Conservation (phyloP, 2,113 vertebrate species). For the Butorides virescens region DNA sequence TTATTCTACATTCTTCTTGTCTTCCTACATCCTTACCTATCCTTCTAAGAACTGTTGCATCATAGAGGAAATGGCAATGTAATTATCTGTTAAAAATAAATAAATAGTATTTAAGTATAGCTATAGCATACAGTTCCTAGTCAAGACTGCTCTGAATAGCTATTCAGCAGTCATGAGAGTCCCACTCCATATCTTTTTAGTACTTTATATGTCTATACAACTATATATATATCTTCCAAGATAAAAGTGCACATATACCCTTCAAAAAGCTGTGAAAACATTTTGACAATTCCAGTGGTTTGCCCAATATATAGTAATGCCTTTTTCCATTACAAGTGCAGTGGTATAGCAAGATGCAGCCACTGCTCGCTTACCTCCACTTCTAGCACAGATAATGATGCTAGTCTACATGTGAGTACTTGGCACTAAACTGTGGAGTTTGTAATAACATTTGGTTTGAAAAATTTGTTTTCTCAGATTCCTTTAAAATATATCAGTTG, state of each 20-base stretch:
- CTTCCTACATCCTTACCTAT: background rate
- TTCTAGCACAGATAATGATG: background rate
- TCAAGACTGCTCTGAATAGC: background rate
- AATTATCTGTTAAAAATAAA: background rate
- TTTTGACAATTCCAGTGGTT: background rate
- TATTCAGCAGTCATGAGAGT: background rate
- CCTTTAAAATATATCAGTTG: background rate
- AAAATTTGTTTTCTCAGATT: background rate
- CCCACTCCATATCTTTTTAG: background rate
- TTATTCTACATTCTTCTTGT: background rate
- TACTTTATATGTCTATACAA: background rate
- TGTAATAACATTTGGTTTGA: background rate
- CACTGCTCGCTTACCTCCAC: background rate
- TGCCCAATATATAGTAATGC: background rate
- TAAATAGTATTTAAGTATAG: background rate
- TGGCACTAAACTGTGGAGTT: background rate
- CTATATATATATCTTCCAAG: background rate
- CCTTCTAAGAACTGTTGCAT: background rate
- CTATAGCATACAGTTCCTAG: background rate
- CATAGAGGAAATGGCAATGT: background rate
- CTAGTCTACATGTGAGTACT: background rate
- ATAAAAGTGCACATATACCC: background rate
- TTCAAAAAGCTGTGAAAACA: background rate
- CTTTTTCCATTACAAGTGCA: background rate
- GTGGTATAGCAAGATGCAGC: background rate